Conservation (phyloP, 2,113 vertebrate species). For the Perca fluviatilis region DNA sequence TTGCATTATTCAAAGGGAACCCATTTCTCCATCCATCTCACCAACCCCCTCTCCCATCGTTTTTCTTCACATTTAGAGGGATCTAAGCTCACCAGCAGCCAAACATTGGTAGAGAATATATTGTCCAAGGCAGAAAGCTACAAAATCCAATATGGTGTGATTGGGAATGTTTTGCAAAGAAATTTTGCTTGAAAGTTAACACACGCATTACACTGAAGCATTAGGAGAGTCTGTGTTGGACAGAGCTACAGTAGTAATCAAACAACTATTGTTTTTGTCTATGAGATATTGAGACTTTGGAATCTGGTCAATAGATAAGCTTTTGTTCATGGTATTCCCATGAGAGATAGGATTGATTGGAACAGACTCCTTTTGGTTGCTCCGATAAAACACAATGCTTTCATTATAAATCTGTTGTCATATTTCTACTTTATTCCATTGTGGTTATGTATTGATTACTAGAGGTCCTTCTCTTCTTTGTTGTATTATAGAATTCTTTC, state of each 20-base stretch:
- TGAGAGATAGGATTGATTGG: constrained; percentile 50
- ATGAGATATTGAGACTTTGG: constrained; percentile 46
- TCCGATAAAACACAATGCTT: constrained; percentile 34
- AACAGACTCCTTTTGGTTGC: constrained; percentile 52
- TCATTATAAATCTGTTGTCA: constrained; percentile 38
- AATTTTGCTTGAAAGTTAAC: constrained; percentile 17
- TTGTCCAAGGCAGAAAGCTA: background rate
- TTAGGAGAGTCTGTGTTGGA: constrained; percentile 22
- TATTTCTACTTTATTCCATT: constrained; percentile 5
- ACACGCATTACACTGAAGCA: constrained; percentile 28
- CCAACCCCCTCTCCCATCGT: constrained; percentile 44
- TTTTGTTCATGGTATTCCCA: constrained; percentile 46
- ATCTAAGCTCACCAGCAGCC: constrained; percentile 27
- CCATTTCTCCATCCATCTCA: constrained; percentile 57
- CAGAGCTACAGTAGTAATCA: background rate
- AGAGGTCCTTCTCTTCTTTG: background rate
- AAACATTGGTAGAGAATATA: background rate
- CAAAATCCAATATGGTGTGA: background rate
- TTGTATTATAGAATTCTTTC: background rate
- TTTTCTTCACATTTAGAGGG: constrained; percentile 35
- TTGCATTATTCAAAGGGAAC: constrained; percentile 78
- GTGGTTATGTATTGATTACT: constrained; percentile 19
- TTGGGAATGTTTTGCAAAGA: background rate
- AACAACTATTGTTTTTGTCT: constrained; percentile 45
- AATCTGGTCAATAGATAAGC: constrained; percentile 53